A percentile compares a stretch with the other conserved stretches of the same genome.
phyloP scores from a whole-genome alignment of 2,113 vertebrate genomes.

The Mormyrus iriodes region DNA sequence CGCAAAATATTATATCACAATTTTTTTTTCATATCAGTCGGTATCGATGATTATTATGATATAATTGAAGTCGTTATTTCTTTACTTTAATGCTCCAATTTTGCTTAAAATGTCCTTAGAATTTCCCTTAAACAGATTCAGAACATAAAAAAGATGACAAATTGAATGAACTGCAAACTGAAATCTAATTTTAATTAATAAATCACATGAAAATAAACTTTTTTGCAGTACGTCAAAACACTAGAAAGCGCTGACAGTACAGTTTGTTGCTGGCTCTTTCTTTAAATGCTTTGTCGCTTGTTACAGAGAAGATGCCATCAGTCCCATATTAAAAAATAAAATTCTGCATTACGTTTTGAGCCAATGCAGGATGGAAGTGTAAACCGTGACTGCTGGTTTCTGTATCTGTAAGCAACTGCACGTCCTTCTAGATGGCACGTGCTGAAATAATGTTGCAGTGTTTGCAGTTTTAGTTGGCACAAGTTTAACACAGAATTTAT shows the following conservation, averaged over 20 bases:
- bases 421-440: background rate
- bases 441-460: background rate
- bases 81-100: too few species aligned
- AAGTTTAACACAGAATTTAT: background rate
- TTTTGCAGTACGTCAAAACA: background rate
- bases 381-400: background rate
- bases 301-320: background rate
- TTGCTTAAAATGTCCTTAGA: too few species aligned
- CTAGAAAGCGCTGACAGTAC: background rate
- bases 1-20: too few species aligned
- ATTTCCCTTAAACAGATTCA: background rate
- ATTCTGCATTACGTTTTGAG: background rate
- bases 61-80: too few species aligned
- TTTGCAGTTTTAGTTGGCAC: background rate
- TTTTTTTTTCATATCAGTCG: too few species aligned
- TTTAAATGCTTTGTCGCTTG: background rate
- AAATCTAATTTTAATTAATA: background rate
- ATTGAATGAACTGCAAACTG: background rate
- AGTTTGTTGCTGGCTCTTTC: background rate
- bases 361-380: background rate
- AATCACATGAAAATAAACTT: background rate
- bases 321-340: too few species aligned
- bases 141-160: background rate
- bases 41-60: too few species aligned
- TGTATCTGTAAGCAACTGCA: background rate